Conservation (phyloP, 2,113 vertebrate genomes). For the Stegostoma tigrinum region DNA sequence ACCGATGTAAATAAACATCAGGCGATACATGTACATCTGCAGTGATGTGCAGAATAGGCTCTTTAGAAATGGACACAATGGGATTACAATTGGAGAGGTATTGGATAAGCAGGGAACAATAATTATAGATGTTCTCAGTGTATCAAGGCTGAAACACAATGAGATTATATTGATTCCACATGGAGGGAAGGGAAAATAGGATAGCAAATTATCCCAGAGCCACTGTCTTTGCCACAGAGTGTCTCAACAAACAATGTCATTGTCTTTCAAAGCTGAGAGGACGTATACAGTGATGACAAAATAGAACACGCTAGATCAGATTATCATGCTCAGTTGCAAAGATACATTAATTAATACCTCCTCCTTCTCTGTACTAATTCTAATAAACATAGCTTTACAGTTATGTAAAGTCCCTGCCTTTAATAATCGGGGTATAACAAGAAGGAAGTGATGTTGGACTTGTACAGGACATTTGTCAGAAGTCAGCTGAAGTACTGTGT, state of each 20-base stretch:
- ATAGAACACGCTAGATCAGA: neutral
- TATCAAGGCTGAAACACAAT: neutral
- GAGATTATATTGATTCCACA: neutral
- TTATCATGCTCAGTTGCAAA: neutral
- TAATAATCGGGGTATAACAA: too few relatives aligned
- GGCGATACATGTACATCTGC: neutral
- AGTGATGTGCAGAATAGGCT: neutral
- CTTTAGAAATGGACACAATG: slow-evolving; percentile 1
- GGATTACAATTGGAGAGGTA: neutral
- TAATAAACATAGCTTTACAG: neutral
- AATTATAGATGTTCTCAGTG: neutral
- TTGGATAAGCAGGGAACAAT: neutral
- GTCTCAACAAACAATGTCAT: neutral
- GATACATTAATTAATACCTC: neutral
- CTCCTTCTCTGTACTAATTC: neutral
- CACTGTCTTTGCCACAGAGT: neutral
- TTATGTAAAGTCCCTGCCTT: too few relatives aligned
- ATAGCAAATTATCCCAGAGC: neutral
- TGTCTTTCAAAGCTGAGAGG: neutral
- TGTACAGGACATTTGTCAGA: too few relatives aligned
- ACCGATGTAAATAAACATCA: neutral
- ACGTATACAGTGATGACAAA: neutral
- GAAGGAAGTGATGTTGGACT: too few relatives aligned
- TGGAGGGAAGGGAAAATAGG: neutral
- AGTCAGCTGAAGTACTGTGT: too few relatives aligned